These are phyloP conservation scores for Drosophila monieri DNA, from an alignment of 2,888 invertebrate species.

Conservation along the genomic window DNA sequence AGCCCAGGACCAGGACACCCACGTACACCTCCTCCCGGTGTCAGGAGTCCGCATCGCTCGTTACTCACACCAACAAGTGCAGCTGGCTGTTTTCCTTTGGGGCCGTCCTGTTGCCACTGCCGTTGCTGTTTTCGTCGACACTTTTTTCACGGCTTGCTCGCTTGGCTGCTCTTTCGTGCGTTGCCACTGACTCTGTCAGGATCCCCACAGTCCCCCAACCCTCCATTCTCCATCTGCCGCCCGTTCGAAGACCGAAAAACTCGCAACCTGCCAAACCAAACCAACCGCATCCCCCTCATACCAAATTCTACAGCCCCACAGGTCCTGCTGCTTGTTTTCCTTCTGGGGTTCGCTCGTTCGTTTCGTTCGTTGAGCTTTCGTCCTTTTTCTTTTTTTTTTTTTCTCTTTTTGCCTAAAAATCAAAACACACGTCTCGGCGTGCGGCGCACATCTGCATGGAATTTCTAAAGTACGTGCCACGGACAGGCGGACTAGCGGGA, in stretches of 20 bases:
- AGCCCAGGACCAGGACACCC: constrained; percentile 1
- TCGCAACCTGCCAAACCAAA: constrained; percentile 31
- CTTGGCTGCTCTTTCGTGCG: constrained; percentile 76
- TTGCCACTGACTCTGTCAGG: constrained; percentile 53
- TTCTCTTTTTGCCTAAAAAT: constrained; percentile 66
- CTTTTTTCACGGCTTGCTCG: constrained; percentile 79
- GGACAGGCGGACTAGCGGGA: constrained; percentile 46
- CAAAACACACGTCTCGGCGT: constrained; percentile 80
- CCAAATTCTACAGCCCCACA: constrained; percentile 9
- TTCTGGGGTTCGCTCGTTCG: constrained; percentile 29
- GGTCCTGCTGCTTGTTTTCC: constrained; percentile 52
- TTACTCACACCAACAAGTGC: constrained; percentile 73
- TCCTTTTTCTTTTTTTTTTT: constrained; percentile 30
- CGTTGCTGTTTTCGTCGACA: constrained; percentile 76
- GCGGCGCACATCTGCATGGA: constrained; percentile 78
- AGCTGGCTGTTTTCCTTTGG: constrained; percentile 63
- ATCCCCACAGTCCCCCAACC: constrained; percentile 2
- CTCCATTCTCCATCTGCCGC: background rate
- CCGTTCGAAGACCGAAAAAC: constrained; percentile 5
- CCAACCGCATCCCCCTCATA: constrained; percentile 20
- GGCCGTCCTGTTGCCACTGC: constrained; percentile 53
- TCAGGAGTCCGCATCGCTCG: constrained; percentile 69
- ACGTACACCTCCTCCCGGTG: background rate
- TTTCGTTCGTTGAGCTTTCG: constrained; percentile 67
- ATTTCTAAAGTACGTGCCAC: constrained; percentile 77